phyloP scores from a whole-genome alignment of 1,140 invertebrate genomes.

The Drosophila nannoptera region DNA sequence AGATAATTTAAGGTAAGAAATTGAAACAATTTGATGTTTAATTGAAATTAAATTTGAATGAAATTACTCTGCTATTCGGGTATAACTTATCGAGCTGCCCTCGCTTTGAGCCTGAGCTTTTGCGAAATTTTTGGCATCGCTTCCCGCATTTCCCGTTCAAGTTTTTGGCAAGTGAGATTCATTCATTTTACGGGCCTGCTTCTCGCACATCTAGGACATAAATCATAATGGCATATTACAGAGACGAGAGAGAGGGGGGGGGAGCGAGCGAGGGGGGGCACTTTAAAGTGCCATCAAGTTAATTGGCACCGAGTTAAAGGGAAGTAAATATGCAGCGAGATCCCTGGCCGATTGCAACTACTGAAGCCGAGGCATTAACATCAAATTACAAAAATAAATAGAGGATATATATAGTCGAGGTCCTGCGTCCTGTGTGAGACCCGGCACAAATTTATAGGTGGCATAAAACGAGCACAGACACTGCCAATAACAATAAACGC shows the following conservation, averaged over 20 bases:
- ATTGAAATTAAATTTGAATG: too few species aligned
- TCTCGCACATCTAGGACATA: slow-evolving; percentile 33
- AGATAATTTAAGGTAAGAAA: neutral
- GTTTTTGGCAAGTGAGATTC: slow-evolving; percentile 28
- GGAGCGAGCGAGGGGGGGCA: slow-evolving; percentile 1
- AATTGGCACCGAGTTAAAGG: slow-evolving; percentile 43
- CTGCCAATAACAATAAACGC: slow-evolving; percentile 76
- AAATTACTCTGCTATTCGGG: too few species aligned
- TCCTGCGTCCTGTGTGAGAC: too few species aligned
- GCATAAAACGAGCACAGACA: slow-evolving; percentile 70
- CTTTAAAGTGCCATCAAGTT: slow-evolving; percentile 54
- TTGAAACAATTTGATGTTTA: neutral
- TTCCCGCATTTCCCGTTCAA: slow-evolving; percentile 7
- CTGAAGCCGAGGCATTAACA: slow-evolving; percentile 51
- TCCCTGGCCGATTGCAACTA: slow-evolving; percentile 21
- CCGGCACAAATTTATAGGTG: slow-evolving; percentile 63
- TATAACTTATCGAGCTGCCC: neutral
- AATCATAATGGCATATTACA: slow-evolving; percentile 36
- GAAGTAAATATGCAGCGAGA: slow-evolving; percentile 21
- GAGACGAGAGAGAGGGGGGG: neutral
- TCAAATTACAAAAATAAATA: slow-evolving; percentile 70
- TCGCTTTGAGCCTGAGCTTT: slow-evolving; percentile 9
- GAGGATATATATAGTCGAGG: slow-evolving; percentile 25
- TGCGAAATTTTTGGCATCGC: slow-evolving; percentile 33
- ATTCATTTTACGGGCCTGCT: slow-evolving; percentile 26